These are phyloP conservation scores for Himantopus leucocephalus DNA, from an alignment of 2,113 vertebrate genomes.

Conservation along the genomic window DNA sequence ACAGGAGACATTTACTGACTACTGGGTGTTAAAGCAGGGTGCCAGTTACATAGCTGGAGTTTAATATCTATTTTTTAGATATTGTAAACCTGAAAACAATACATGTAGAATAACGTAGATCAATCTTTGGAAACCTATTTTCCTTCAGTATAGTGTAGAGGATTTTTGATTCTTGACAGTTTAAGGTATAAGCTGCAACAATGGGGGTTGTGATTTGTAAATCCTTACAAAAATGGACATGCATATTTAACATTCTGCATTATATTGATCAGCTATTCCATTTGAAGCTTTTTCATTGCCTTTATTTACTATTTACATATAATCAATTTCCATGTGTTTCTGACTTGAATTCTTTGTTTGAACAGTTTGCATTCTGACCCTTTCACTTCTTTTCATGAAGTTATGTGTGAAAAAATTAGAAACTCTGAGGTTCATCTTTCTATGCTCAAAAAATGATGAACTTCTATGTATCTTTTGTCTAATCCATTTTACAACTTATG, in stretches of 20 bases:
- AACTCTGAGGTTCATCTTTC: background rate
- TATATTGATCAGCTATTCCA: background rate
- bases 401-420: background rate
- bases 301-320: background rate
- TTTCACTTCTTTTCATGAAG: background rate
- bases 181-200: background rate
- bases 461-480: background rate
- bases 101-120: background rate
- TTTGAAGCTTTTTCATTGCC: background rate
- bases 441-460: background rate
- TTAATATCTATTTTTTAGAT: background rate
- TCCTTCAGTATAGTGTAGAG: background rate
- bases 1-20: background rate
- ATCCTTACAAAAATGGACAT: background rate
- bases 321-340: background rate
- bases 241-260: background rate
- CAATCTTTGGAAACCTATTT: background rate
- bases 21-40: background rate
- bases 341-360: background rate
- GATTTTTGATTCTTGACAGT: background rate
- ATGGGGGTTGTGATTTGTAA: fast-evolving
- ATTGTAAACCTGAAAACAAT: background rate
- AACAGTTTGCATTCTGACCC: background rate
- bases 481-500: background rate
- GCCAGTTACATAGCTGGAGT: background rate